Evolutionary conservation across 1,140 invertebrate genomes (phyloP).

Genomic region (Drosophila triauraria): DNA sequence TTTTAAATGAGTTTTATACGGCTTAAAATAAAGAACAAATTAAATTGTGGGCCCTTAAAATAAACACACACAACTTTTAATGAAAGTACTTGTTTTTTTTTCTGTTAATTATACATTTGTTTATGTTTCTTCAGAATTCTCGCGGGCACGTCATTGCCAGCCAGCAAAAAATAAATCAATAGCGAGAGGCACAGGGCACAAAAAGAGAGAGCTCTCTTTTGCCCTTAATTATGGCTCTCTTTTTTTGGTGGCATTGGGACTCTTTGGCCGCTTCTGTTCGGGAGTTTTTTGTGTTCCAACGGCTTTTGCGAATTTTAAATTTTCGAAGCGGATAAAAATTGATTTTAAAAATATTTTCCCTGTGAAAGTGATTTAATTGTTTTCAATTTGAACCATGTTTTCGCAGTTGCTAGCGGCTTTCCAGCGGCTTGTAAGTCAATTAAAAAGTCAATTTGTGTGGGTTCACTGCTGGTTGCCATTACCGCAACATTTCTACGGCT

Average conservation of each 20-base stretch:
- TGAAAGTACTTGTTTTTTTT: not conserved
- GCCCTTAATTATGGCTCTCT: conserved; percentile 12
- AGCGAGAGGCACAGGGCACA: conserved; percentile 23
- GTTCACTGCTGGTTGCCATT: conserved; percentile 54
- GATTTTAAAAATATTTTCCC: conserved; percentile 4
- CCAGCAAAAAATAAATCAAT: conserved; percentile 71
- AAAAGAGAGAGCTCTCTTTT: conserved; percentile 15
- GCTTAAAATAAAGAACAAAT: not conserved
- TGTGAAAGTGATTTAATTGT: conserved; percentile 11
- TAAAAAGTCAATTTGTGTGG: conserved; percentile 70
- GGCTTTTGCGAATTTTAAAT: conserved; percentile 27
- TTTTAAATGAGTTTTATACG: not conserved
- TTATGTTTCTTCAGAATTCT: conserved; percentile 38
- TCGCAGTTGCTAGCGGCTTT: conserved; percentile 63
- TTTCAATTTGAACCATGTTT: conserved; percentile 47
- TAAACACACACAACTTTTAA: not conserved
- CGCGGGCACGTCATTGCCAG: conserved; percentile 52
- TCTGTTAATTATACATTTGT: conserved; percentile 27
- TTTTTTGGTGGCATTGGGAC: conserved; percentile 1
- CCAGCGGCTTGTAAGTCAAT: conserved; percentile 71
- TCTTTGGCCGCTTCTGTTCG: conserved; percentile 38
- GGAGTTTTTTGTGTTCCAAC: conserved; percentile 42
- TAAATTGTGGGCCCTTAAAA: not conserved
- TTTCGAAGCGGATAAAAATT: not conserved
- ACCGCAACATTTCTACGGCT: conserved; percentile 62